Base-by-base conservation (phyloP, 2,797 vertebrate genomes). In the Alosa sapidissima region DNA sequence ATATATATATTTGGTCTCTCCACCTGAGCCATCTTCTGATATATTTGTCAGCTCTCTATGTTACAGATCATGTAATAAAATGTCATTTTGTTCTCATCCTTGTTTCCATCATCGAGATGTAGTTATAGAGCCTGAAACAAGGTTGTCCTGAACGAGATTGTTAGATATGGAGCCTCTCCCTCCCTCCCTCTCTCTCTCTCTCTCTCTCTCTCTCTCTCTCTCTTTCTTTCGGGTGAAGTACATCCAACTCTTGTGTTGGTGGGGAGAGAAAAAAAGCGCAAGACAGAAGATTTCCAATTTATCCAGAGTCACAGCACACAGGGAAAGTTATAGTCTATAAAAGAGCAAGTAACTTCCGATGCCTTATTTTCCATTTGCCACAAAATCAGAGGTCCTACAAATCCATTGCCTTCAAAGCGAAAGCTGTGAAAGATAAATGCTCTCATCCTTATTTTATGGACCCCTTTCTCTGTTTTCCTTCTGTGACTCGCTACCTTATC, bases 241-340 rank as follows among this genome's bases (percentile, higher is more conserved):
- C 72, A 9, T 10, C 72, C 72, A 78, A 47, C 14, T 78, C 41
- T 78, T 78, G 16, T 21, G 41, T 41, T 78, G 41, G 72, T 19
- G 16, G 16, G 41, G 36, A 19, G 28, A 78, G 16, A 41, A 41
- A 2, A n/a, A 41, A 47, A 47, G 21, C 33, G 21, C 68, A 47
- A 78, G 72, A 47, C 16, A 60, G 36, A 78, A 78, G 16, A 78
- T 47, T 78, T 47, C 36, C 72, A 78, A 78, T 78, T 78, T 47
- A 78, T 78, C 41, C 72, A 19, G 14, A 36, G 33, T 19, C 68
- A 45, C 68, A 16, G 16, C 68, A 75, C 68, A 41, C 2, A 47
- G 36, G 72, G 41, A 78, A 78, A 78, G 72, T 45, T 78, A 78
- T 78, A 78, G 72, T 78, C 72, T 19, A 78, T 78, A 78, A 78